Evolutionary conservation across 2,797 vertebrate genomes (phyloP), one percentile per base, ranked within the genome.

Genomic region (Acipenser ruthenus): DNA sequence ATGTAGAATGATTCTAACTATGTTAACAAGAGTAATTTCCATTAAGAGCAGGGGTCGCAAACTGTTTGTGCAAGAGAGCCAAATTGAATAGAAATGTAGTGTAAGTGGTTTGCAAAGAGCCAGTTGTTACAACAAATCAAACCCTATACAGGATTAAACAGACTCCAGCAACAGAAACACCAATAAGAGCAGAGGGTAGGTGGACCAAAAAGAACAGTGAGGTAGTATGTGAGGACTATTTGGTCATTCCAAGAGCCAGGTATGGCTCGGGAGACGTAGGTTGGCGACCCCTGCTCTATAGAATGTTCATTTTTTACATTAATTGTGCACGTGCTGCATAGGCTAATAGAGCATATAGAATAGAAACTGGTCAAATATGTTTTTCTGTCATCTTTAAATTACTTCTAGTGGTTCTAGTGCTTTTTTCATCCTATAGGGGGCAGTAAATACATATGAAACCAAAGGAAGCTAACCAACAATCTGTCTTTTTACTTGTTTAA

Each of bases 341-440:
- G 47, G 37, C 37, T 66, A 66, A 70, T 70, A 65, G 65, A 66
- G 50, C 65, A 52, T 62, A 51, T 58, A 63, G 51, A 63, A 49
- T 47, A 70, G 64, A 58, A 66, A 66, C 60, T 65, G 55, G 59
- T 62, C 64, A 66, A 69, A 65, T 58, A 70, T 70, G 51, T 62
- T 49, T 60, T 52, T 59, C 51, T 37, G 37, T 60, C 13, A 9
- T 62, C n/a, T 69, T 47, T 47, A 53, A 23, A 65, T 5, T 37
- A 4, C 4, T 37, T 18, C 18, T 18, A 18, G 18, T 18, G 18
- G 18, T 18, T 18, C n/a, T 61, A 63, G 12, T 56, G 50, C 50
- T 23, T 47, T 8, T n/a, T 18, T 6, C 23, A 5, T n/a, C 60
- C 68, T 58, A n/a, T 15, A 63, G 68, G 52, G 68, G 64, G 68